Evolutionary conservation across 2,888 invertebrate species (phyloP).

Genomic region (Platycheirus rosarum): DNA sequence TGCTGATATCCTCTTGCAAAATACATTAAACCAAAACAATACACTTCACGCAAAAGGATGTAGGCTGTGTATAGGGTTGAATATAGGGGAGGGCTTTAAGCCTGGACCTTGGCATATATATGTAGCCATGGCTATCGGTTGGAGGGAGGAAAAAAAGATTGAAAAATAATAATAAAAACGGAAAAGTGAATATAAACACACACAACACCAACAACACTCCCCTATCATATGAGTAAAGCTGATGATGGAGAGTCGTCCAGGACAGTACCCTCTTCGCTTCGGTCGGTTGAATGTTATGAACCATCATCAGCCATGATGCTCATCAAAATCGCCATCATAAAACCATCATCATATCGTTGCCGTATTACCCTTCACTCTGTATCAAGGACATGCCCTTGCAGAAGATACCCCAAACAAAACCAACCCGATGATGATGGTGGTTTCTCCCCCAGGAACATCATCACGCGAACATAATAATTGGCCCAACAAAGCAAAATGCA

Average conservation of each 20-base stretch:
- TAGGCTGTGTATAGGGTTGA: neutral
- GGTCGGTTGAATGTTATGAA: constrained; percentile 42
- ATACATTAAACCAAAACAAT: constrained; percentile 71
- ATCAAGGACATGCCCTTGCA: constrained; percentile 42
- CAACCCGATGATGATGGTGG: neutral
- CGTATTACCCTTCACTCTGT: neutral
- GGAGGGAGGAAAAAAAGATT: constrained; percentile 46
- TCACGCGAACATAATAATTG: constrained; percentile 55
- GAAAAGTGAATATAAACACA: constrained; percentile 26
- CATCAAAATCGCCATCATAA: constrained; percentile 72
- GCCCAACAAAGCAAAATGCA: constrained; percentile 60
- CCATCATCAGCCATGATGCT: constrained; percentile 57
- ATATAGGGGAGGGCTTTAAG: too few species aligned
- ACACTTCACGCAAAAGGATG: constrained; percentile 43
- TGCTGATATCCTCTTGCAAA: constrained; percentile 65
- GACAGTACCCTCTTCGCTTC: constrained; percentile 26
- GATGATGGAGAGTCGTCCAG: neutral
- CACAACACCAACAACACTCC: constrained; percentile 4
- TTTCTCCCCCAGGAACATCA: constrained; percentile 6
- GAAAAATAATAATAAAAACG: constrained; percentile 71
- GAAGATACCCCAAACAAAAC: neutral
- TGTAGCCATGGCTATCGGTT: too few species aligned
- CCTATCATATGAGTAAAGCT: neutral
- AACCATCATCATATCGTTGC: constrained; percentile 41
- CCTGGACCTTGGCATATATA: too few species aligned